Base-by-base conservation (phyloP, 92 coral and sea anemone species). In the Porites divaricata region DNA sequence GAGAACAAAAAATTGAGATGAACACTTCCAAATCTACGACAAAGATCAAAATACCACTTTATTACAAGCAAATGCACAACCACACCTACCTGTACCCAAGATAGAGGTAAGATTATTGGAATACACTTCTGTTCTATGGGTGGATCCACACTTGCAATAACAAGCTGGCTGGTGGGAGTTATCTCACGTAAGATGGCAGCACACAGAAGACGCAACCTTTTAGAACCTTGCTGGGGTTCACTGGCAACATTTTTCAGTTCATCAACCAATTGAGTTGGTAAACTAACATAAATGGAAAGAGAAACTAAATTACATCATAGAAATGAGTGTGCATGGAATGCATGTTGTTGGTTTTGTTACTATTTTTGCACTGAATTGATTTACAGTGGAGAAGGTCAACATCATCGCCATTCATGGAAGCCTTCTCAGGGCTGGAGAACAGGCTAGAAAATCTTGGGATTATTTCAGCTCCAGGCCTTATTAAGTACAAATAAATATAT, bases 141-240 rank as follows among this genome's bases (percentile, higher is more conserved):
- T 8, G 95, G 94, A 16, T 90, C 94, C 61, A 95, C 63, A 74
- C 84, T 89, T 35, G 81, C 88, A 63, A 96, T 92, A 70, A 76
- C 84, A 24, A 94, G 91, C 73, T 93, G 96, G 19, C 84, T 70
- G 17, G 91, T 89, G 7, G 99, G 99, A 21, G 95, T 83, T 52
- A 94, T 77, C 63, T 96, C 99, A 25, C 94, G 87, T 61, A 96
- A 80, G 62, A 96, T 87, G 4, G 94, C 83, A 84, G 91, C 74
- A 75, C 95, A 95, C 76, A 95, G 90, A 15, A 94, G 95, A 76
- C 93, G 91, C 57, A 96, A 62, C 71, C 83, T 91, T 81, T 91
- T 96, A 26, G 99, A 85, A 11, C 98, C 92, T 74, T 96, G 98
- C 52, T 92, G 94, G 67, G 99, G 95, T 76, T 96, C 99, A 81